Percentiles rank a stretch among this genome's conserved stretches.
Conservation (phyloP, 1,140 invertebrate genomes). For the Bombus fervidus region DNA sequence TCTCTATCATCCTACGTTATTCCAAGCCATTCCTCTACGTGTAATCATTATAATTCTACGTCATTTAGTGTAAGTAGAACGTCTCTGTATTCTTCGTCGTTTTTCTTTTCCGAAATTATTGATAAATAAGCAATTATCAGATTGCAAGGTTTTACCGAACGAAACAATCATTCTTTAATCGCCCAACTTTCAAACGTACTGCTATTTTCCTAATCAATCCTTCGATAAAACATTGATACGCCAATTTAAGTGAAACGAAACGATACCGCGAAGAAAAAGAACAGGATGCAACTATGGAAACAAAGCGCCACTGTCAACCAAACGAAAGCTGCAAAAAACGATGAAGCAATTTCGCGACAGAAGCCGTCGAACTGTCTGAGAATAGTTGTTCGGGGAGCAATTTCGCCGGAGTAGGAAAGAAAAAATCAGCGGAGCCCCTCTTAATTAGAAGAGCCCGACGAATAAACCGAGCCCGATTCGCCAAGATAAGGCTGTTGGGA, state of each 20-base stretch:
- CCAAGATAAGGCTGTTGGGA: slow-evolving; percentile 74
- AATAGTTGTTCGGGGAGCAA: slow-evolving; percentile 23
- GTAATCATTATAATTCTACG: too few species aligned
- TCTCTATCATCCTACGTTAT: too few species aligned
- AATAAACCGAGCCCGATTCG: slow-evolving; percentile 76
- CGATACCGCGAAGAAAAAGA: not conserved
- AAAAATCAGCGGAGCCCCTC: slow-evolving; percentile 56
- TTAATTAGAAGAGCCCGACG: slow-evolving; percentile 79
- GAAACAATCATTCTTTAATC: too few species aligned
- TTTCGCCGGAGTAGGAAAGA: slow-evolving; percentile 17
- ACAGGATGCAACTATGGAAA: not conserved
- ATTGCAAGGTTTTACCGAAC: too few species aligned
- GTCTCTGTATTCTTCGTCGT: too few species aligned
- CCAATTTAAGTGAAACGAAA: not conserved
- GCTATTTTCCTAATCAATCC: too few species aligned
- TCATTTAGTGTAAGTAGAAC: too few species aligned
- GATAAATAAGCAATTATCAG: too few species aligned
- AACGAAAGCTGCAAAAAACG: not conserved
- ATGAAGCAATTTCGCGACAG: slow-evolving; percentile 14
- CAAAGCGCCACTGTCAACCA: not conserved
- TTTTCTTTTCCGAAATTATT: too few species aligned
- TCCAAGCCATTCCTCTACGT: too few species aligned
- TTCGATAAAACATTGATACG: not conserved
- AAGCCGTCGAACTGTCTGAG: slow-evolving; percentile 21
- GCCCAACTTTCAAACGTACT: too few species aligned